Percentiles rank a stretch among this genome's conserved stretches.
Evolutionary conservation across 1,140 invertebrate genomes (phyloP).

Genomic region (Dermatophagoides farinae): DNA sequence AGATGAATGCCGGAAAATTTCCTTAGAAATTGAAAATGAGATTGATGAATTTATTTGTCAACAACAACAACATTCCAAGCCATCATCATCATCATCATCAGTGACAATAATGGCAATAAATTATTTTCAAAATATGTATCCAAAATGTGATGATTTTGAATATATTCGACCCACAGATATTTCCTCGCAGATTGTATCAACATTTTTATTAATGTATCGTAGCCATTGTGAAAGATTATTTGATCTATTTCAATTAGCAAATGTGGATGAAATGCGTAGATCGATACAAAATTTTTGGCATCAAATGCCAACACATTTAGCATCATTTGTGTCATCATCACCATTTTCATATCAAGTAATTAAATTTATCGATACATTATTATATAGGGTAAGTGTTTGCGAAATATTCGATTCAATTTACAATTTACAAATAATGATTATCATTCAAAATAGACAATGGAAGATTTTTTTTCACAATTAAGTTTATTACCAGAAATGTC

Average conservation of each 20-base stretch:
- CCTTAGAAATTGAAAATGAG: too few species aligned
- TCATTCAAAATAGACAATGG: not conserved
- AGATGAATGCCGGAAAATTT: too few species aligned
- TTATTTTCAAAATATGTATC: slow-evolving; percentile 1
- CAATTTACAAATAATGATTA: not conserved
- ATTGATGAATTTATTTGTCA: not conserved
- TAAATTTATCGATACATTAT: slow-evolving; percentile 32
- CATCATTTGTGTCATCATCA: slow-evolving; percentile 25
- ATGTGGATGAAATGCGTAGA: slow-evolving; percentile 34
- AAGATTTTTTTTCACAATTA: not conserved
- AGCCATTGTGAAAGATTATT: slow-evolving; percentile 34
- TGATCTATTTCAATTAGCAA: slow-evolving; percentile 32
- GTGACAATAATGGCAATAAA: not conserved
- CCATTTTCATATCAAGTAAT: slow-evolving; percentile 30
- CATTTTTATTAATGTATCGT: slow-evolving; percentile 35
- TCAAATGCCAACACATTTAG: slow-evolving; percentile 32
- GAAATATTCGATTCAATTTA: not conserved
- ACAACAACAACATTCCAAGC: not conserved
- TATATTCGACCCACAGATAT: not conserved
- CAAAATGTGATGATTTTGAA: not conserved
- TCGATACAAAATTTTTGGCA: slow-evolving; percentile 35
- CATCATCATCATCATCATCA: not conserved
- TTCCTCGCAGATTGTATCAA: slow-evolving; percentile 23
- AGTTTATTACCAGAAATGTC: not conserved
- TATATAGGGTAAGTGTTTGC: slow-evolving; percentile 26